Evolutionary conservation across 1,140 invertebrate species (phyloP).

Genomic region (Drosophila obscura): DNA sequence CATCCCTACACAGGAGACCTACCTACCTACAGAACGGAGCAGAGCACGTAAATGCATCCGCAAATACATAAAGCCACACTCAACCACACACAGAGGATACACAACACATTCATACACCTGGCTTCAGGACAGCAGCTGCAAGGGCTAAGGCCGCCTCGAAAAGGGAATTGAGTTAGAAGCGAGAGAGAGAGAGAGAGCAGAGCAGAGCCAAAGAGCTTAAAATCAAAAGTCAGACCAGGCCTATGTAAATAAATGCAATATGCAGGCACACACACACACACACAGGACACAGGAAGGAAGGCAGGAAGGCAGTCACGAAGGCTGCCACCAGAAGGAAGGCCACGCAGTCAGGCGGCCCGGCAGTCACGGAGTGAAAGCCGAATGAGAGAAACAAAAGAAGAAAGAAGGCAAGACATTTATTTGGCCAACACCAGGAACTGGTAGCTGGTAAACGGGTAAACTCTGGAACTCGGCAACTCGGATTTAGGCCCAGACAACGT

Average conservation of each 20-base stretch:
- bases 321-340: too few species aligned
- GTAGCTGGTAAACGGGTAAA: constrained; percentile 5
- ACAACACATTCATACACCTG: constrained; percentile 34
- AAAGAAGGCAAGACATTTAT: constrained; percentile 53
- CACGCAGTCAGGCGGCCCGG: too few species aligned
- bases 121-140: constrained; percentile 55
- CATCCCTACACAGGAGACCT: constrained; percentile 33
- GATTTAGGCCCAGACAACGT: not conserved
- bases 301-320: constrained; percentile 20
- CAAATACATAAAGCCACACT: constrained; percentile 59
- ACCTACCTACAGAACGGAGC: constrained; percentile 25
- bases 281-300: constrained; percentile 26
- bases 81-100: constrained; percentile 17
- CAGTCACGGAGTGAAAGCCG: constrained; percentile 46
- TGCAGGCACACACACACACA: constrained; percentile 49
- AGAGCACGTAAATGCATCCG: constrained; percentile 73
- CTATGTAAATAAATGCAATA: constrained; percentile 82
- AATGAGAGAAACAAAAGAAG: constrained; percentile 30
- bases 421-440: constrained; percentile 43
- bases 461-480: not conserved
- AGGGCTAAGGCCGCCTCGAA: constrained; percentile 31
- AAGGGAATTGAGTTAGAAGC: constrained; percentile 72
- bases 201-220: constrained; percentile 66
- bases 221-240: constrained; percentile 76
- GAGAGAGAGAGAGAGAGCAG: too few species aligned